phyloP scores from a whole-genome alignment of 2,113 vertebrate species.

The Dryoscopus gambensis region DNA sequence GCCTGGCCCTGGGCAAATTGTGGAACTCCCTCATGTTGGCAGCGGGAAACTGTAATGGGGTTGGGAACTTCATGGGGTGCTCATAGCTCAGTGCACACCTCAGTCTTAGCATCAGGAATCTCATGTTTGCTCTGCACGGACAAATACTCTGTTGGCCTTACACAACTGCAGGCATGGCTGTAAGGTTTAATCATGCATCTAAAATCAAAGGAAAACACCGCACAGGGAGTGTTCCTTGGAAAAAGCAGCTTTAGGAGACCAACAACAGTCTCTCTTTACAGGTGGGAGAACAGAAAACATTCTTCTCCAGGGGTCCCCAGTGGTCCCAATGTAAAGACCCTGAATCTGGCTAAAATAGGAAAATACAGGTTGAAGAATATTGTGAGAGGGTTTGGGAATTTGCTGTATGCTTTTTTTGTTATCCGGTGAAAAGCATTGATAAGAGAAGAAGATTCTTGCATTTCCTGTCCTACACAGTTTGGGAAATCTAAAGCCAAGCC shows the following conservation, averaged over 20 bases:
- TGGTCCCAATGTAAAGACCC: background rate
- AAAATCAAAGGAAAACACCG: background rate
- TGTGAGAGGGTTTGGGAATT: background rate
- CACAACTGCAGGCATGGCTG: background rate
- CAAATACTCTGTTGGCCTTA: constrained; percentile 3
- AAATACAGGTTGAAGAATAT: background rate
- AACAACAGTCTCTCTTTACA: background rate
- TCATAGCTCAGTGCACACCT: background rate
- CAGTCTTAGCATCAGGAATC: constrained; percentile 5
- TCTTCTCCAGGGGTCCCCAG: background rate
- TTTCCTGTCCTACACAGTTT: background rate
- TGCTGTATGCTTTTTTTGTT: background rate
- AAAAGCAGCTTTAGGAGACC: background rate
- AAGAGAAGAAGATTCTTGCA: background rate
- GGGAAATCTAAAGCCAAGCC: background rate
- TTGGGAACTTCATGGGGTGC: background rate
- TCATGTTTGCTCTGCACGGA: background rate
- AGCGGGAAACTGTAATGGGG: background rate
- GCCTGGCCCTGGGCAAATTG: constrained; percentile 47
- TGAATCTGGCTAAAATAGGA: background rate
- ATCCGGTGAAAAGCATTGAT: background rate
- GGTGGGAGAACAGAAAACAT: background rate
- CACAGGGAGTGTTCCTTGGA: background rate
- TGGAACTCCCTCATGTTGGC: constrained; percentile 57
- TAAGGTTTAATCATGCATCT: background rate